Conservation (phyloP, 1,140 invertebrate genomes). For the Nymphalis io region DNA sequence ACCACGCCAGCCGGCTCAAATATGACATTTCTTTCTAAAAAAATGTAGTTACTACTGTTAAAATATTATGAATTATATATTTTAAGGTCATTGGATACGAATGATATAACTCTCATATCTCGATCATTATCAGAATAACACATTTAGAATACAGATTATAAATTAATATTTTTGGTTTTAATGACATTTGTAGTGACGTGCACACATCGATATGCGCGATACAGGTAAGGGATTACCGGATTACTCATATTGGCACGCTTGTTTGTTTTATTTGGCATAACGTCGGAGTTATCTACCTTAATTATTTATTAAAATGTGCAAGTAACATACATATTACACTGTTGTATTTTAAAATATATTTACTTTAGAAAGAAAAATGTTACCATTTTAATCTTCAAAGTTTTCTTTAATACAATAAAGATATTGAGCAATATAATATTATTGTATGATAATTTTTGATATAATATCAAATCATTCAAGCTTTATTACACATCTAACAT, state of each 20-base stretch:
- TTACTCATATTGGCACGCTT: constrained; percentile 44
- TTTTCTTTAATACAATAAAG: background rate
- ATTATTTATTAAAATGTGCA: constrained; percentile 21
- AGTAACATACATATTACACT: background rate
- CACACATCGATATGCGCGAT: constrained; percentile 16
- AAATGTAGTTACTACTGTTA: no score
- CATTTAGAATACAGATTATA: background rate
- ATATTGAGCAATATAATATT: background rate
- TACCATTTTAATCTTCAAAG: no score
- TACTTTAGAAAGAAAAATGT: background rate
- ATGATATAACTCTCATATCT: no score
- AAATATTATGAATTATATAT: no score
- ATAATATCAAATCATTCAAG: background rate
- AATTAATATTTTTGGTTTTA: background rate
- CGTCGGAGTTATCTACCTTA: constrained; percentile 11
- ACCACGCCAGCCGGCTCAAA: no score
- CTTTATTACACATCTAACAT: background rate
- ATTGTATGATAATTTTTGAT: background rate
- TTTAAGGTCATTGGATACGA: no score
- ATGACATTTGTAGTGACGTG: constrained; percentile 13
- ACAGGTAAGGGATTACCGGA: constrained; percentile 44
- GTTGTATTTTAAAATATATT: no score
- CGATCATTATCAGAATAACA: no score
- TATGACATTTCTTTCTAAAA: no score
- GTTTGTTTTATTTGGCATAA: constrained; percentile 46